phyloP scores from a whole-genome alignment of 2,113 vertebrate species.

The Pavo muticus region DNA sequence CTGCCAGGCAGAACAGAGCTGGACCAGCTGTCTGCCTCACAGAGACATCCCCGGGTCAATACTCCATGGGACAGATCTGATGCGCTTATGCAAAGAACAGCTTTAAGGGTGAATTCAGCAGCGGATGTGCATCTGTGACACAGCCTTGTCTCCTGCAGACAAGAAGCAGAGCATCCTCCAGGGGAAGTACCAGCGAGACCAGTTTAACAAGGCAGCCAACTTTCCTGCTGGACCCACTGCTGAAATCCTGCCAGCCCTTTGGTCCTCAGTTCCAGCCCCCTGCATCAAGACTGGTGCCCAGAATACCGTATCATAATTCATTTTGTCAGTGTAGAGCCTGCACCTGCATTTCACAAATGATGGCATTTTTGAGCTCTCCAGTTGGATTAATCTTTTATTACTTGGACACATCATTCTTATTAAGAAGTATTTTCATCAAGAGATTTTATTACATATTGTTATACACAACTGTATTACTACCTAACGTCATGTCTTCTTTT shows the following conservation, averaged over 20 bases:
- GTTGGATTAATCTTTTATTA: not conserved
- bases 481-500: not conserved
- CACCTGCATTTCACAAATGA: not conserved
- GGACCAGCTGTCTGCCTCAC: rapidly evolving
- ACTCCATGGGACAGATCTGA: not conserved
- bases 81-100: not conserved
- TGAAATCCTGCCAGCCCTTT: not conserved
- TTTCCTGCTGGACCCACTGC: not conserved
- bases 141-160: not conserved
- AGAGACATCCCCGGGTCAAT: not conserved
- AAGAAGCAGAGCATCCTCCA: rapidly evolving
- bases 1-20: not conserved
- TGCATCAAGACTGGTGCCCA: not conserved
- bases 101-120: not conserved
- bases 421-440: not conserved
- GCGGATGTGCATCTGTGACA: rapidly evolving
- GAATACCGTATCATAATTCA: not conserved
- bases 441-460: not conserved
- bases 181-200: not conserved
- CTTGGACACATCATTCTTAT: not conserved
- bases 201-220: rapidly evolving
- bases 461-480: not conserved
- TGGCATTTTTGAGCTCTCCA: not conserved
- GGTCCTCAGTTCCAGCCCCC: not conserved
- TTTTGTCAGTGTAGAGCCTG: not conserved